phyloP scores from a whole-genome alignment of 2,113 vertebrate species.

The Nycticryphes semicollaris region DNA sequence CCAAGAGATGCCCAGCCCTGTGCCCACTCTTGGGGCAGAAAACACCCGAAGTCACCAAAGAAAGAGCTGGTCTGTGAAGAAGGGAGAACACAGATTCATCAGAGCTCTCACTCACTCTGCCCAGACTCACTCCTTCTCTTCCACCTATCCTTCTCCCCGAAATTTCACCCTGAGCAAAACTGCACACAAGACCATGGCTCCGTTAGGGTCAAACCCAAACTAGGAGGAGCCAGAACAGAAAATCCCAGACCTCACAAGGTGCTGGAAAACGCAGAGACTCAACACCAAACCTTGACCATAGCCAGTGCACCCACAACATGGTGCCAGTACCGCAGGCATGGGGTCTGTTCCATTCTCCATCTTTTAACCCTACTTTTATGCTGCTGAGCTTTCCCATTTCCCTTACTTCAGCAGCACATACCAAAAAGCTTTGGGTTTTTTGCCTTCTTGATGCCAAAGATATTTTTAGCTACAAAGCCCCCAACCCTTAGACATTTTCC shows the following conservation, averaged over 20 bases:
- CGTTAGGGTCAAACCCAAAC: not conserved
- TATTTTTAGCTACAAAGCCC: not conserved
- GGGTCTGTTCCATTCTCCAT: not conserved
- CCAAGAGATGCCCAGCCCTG: not conserved
- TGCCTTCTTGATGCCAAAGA: not conserved
- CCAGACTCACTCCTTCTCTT: not conserved
- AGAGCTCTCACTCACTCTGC: not conserved
- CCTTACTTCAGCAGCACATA: not conserved
- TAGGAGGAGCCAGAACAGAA: not conserved
- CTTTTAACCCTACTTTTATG: not conserved
- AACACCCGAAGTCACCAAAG: not conserved
- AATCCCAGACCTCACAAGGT: fast-evolving
- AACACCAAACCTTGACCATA: fast-evolving
- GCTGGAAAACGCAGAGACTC: not conserved
- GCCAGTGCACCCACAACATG: fast-evolving
- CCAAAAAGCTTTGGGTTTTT: not conserved
- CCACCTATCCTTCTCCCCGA: not conserved
- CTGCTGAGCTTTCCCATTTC: not conserved
- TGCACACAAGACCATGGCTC: not conserved
- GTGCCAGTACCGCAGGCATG: fast-evolving
- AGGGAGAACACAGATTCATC: not conserved
- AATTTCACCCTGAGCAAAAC: not conserved
- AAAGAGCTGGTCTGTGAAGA: not conserved
- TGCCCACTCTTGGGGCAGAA: not conserved
- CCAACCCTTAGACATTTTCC: not conserved